Conservation (phyloP, 2,113 vertebrate genomes). For the Callocephalon fimbriatum region DNA sequence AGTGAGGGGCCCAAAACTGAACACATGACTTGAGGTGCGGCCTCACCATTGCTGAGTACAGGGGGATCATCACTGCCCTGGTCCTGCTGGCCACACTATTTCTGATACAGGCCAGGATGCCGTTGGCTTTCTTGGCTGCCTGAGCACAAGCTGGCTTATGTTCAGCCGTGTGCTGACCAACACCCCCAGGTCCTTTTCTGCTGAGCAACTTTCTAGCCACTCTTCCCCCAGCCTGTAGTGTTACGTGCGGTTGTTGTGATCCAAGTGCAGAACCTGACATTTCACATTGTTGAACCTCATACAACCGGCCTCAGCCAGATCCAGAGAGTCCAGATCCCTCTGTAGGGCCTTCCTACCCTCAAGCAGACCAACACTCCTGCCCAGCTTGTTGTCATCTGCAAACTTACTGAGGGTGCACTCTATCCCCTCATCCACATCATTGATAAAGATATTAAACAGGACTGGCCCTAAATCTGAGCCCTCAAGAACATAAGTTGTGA, state of each 20-base stretch:
- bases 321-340: background rate
- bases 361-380: background rate
- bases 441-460: background rate
- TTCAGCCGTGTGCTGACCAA: background rate
- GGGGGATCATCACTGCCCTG: no score
- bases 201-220: background rate
- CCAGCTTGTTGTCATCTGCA: background rate
- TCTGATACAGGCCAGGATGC: background rate
- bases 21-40: fast-evolving
- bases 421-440: fast-evolving
- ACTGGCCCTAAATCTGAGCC: fast-evolving
- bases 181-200: background rate
- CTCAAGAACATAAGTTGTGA: fast-evolving
- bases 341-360: background rate
- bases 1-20: background rate
- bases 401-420: fast-evolving
- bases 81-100: no score
- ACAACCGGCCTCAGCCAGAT: fast-evolving
- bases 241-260: background rate
- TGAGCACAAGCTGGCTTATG: fast-evolving
- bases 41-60: background rate
- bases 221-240: fast-evolving
- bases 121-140: background rate
- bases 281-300: background rate
- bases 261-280: fast-evolving